Percentiles rank a stretch among this genome's conserved stretches.
Evolutionary conservation across 2,888 invertebrate species (phyloP).

Genomic region (Eubasilissa splendida): DNA sequence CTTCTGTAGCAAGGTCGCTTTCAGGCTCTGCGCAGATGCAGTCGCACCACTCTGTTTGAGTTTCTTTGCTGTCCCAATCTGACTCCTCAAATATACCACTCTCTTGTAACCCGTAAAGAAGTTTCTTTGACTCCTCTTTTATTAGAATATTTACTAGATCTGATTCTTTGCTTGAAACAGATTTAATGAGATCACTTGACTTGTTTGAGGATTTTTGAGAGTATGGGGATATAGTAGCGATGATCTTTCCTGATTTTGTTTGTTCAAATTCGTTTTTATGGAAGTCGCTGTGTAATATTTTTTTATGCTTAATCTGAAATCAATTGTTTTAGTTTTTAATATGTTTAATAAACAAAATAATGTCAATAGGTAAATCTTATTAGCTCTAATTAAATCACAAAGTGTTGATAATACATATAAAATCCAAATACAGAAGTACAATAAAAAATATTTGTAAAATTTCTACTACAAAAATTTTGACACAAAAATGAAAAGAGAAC

Average conservation of each 20-base stretch:
- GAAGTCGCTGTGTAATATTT: conserved; percentile 47
- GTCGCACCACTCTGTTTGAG: conserved; percentile 75
- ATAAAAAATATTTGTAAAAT: conserved; percentile 12
- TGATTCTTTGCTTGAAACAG: conserved; percentile 40
- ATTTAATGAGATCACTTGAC: conserved; percentile 63
- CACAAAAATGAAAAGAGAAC: conserved; percentile 3
- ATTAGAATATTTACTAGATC: conserved; percentile 66
- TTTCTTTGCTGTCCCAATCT: conserved; percentile 69
- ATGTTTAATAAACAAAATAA: neutral
- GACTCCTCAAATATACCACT: conserved; percentile 82
- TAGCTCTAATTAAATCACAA: neutral
- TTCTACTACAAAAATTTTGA: conserved; percentile 26
- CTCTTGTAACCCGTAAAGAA: conserved; percentile 77
- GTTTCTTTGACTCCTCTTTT: conserved; percentile 68
- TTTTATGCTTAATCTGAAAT: conserved; percentile 55
- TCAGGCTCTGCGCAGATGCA: conserved; percentile 67
- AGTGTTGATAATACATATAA: neutral
- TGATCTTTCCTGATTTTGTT: conserved; percentile 69
- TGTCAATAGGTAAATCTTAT: neutral
- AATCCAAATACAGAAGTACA: neutral
- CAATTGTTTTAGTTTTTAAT: conserved; percentile 25
- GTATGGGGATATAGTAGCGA: conserved; percentile 79
- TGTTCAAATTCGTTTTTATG: conserved; percentile 54
- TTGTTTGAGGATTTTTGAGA: conserved; percentile 67
- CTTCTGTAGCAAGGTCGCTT: conserved; percentile 75